Evolutionary conservation across 2,888 invertebrate genomes (phyloP), one percentile per base, ranked within the genome.

Genomic region (Galerucella calmariensis): DNA sequence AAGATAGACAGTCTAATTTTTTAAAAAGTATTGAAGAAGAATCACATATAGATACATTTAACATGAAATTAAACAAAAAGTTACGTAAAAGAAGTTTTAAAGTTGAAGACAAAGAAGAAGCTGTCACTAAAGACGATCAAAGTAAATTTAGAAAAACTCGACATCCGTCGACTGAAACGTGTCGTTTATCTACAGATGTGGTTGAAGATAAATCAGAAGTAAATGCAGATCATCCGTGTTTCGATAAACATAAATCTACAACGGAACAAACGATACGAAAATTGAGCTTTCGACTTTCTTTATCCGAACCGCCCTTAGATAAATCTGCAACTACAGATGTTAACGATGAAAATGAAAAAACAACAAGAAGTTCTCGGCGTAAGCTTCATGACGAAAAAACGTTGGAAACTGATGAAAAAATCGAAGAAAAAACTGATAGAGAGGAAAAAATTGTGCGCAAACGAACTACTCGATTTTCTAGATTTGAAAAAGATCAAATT

Each of bases 21-120:
- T 56, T 56, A 56, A 20, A 16, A 5, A 56, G 53, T 16, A 56
- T 16, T 16, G n/a, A 14, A 6, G n/a, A 53, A n/a, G 53, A 8
- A 12, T 4, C 16, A 53, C n/a, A 16, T n/a, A 4, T 65, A 74
- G 73, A 62, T 65, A 51, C 16, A 70, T 67, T 9, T 35, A 41
- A 53, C 35, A 20, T 20, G 20, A 56, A 56, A 51, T 6, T n/a
- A n/a, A 51, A n/a, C 8, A 56, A 56, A 56, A 56, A 10, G 56
- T 56, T 56, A 2, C 56, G 56, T 9, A 56, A 56, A 10, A 56
- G 56, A 56, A 56, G 16, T 56, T 20, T 9, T 2, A 20, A 56
- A 3, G 56, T 56, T 8, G 56, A 56, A 9, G 20, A 56, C 16
- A 10, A 46, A 5, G 11, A 46, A 46, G 12, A 11, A 12, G 4